A percentile compares a stretch with the other conserved stretches of the same genome.
These are phyloP conservation scores for Peromyscus attwateri DNA, from an alignment of 2,797 vertebrate species.

Conservation along the genomic window DNA sequence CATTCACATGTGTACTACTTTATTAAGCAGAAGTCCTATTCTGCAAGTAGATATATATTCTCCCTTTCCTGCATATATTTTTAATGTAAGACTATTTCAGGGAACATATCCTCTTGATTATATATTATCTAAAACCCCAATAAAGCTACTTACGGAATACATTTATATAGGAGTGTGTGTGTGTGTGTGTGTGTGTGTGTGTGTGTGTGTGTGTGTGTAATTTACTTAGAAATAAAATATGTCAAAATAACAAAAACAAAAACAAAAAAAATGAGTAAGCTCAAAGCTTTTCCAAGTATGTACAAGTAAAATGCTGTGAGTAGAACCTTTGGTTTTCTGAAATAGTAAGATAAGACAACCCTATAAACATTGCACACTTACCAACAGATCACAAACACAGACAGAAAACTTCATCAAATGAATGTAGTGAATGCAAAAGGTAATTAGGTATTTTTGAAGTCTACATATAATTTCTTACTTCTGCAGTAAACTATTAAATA, in stretches of 20 bases:
- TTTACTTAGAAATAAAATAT: not conserved
- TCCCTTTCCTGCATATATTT: slow-evolving; percentile 63
- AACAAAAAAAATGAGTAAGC: not conserved
- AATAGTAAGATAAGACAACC: not conserved
- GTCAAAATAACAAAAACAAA: not conserved
- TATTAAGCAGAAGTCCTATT: slow-evolving; percentile 73
- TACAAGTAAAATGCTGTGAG: not conserved
- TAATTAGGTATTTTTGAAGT: not conserved
- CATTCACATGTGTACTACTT: slow-evolving; percentile 62
- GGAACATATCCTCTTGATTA: slow-evolving; percentile 68
- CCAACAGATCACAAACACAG: not conserved
- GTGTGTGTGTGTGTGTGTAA: too few species aligned
- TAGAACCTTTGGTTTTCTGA: not conserved
- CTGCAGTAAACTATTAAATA: slow-evolving; percentile 22
- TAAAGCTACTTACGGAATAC: slow-evolving; percentile 72
- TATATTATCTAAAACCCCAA: slow-evolving; percentile 84
- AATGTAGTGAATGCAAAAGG: not conserved
- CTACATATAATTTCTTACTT: slow-evolving; percentile 3
- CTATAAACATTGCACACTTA: not conserved
- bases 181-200: too few species aligned
- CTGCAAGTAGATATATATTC: slow-evolving; percentile 37
- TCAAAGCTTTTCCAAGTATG: not conserved
- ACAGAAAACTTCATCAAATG: not conserved
- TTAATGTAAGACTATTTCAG: slow-evolving; percentile 84
- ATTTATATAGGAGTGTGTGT: not conserved